Conservation (phyloP, 2,888 invertebrate genomes). For the Himalopsyche tibetana region DNA sequence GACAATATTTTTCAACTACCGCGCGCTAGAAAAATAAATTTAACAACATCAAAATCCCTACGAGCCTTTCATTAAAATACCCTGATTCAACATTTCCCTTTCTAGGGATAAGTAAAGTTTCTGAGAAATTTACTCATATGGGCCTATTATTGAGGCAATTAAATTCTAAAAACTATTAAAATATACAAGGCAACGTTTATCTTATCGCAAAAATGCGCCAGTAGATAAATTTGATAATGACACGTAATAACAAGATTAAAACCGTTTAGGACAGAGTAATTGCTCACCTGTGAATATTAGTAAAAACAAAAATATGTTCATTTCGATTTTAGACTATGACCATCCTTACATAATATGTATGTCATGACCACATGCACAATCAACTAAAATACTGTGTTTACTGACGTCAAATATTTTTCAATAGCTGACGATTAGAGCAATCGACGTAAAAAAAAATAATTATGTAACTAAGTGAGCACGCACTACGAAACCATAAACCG, state of each 20-base stretch:
- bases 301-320: neutral
- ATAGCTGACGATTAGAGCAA: too few relatives aligned
- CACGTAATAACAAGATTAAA: neutral
- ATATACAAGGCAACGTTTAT: neutral
- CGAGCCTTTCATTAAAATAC: too few relatives aligned
- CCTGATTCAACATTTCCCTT: too few relatives aligned
- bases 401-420: too few relatives aligned
- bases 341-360: constrained; percentile 21
- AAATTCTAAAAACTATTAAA: neutral
- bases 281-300: neutral
- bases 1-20: too few relatives aligned
- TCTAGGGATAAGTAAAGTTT: neutral
- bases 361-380: neutral
- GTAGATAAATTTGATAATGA: constrained; percentile 22
- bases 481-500: too few relatives aligned
- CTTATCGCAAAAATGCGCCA: neutral
- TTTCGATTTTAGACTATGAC: neutral
- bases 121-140: neutral
- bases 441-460: too few relatives aligned
- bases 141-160: neutral
- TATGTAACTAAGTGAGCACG: too few relatives aligned
- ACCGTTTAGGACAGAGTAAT: neutral
- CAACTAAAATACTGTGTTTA: neutral
- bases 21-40: too few relatives aligned
- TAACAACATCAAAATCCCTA: too few relatives aligned